phyloP scores from a whole-genome alignment of 1,140 invertebrate genomes.

The Elysia chlorotica region DNA sequence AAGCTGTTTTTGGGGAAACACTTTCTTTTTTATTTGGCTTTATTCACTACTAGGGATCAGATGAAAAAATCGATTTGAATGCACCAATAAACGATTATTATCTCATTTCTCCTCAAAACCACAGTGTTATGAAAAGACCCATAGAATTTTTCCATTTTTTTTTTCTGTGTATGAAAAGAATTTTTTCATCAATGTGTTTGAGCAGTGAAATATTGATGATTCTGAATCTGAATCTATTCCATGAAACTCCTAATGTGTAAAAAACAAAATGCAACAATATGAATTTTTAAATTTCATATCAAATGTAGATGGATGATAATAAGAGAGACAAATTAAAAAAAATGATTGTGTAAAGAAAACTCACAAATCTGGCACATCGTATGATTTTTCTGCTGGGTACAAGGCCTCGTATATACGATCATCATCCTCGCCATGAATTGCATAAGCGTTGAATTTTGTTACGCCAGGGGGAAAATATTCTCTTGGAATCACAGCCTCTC shows the following conservation, averaged over 20 bases:
- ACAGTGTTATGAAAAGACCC: too few relatives aligned
- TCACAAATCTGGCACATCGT: conserved; percentile 65
- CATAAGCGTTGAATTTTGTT: conserved; percentile 67
- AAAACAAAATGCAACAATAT: too few relatives aligned
- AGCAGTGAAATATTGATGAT: background rate
- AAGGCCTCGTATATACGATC: conserved; percentile 64
- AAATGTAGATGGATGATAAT: background rate
- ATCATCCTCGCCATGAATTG: conserved; percentile 65
- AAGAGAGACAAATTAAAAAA: background rate
- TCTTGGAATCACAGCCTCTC: conserved; percentile 58
- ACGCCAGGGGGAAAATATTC: conserved; percentile 63
- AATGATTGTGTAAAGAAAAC: background rate
- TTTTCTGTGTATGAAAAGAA: background rate
- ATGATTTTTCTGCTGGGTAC: conserved; percentile 61
- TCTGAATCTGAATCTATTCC: background rate
- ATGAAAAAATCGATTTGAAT: too few relatives aligned
- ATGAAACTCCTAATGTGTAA: too few relatives aligned
- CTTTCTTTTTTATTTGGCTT: too few relatives aligned
- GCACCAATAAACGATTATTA: too few relatives aligned
- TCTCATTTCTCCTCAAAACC: too few relatives aligned
- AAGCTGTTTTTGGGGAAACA: too few relatives aligned
- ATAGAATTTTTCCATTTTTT: too few relatives aligned
- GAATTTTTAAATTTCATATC: background rate
- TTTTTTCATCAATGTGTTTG: background rate
- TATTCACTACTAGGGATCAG: too few relatives aligned